Evolutionary conservation across 2,888 invertebrate genomes (phyloP), one percentile per base, ranked within the genome.

Genomic region (Stratiomys singularior): DNA sequence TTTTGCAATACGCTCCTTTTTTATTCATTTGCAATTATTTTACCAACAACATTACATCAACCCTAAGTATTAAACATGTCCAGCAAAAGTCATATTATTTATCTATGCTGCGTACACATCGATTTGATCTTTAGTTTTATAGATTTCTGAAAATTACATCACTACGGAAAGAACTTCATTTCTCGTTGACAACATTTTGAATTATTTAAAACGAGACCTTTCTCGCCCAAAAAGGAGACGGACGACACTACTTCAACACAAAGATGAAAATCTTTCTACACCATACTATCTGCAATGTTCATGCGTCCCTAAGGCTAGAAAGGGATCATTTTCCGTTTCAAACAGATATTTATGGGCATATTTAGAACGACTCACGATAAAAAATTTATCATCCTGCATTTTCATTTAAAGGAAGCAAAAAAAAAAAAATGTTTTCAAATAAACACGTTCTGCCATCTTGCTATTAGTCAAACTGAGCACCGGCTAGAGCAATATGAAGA

Each of bases 291-390:
- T 37, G 5, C 37, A 5, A 5, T 37, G 5, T 37, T 37, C 5
- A 37, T 37, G 37, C 9, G 37, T 37, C 37, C 37, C 37, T 37
- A 5, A 37, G 9, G 37, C 37, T 37, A 37, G 37, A 37, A 37
- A 37, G 23, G 1, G 60, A 60, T 60, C 60, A 60, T 60, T 25
- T 60, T 60, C 25, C 60, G 23, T 25, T 60, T 25, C 23, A 60
- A 60, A 60, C 60, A 23, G 60, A 60, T 23, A 60, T 60, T 60
- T 60, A 60, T 60, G 23, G 60, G 11, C 25, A 21, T 60, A 25
- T 60, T 60, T 60, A 60, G 60, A 7, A 25, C 25, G 60, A 25
- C 37, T 60, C 60, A 25, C 23, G 60, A 60, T 60, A 60, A 60
- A 60, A 60, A 60, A 60, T 60, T 60, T 60, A 60, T 60, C 60